Evolutionary conservation across 1,140 invertebrate genomes (phyloP), one percentile per base, ranked within the genome.

Genomic region (Leptonema lineaticorne): DNA sequence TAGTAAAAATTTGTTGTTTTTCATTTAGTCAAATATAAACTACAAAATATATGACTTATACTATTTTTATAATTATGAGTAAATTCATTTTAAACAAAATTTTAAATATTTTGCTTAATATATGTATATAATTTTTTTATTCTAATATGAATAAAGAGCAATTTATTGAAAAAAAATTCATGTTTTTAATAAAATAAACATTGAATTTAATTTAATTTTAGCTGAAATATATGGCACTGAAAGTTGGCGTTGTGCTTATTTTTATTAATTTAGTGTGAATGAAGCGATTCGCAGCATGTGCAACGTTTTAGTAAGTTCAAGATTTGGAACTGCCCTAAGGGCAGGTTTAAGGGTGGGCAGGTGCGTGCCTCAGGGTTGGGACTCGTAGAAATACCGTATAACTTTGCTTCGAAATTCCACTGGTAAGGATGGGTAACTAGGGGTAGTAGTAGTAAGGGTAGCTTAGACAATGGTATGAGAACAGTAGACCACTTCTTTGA

Each of bases 401-500:
- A 7, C 41, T 9, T 9, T 8, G n/a, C n/a, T n/a, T n/a, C 16
- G 16, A 9, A 46, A 46, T 7, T 16, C 16, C 41, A 9, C 16
- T 9, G 8, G 18, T 9, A 18, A 4, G 46, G 46, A 4, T 16
- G 4, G 29, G 8, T 14, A n/a, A 11, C 16, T 11, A 11, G 14
- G 2, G 11, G 59, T 33, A 6, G 2, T 4, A 28, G 16, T 58
- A 28, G 56, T 1, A 14, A 9, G 6, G 56, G 26, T n/a, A 33
- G 50, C 9, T 2, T 11, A 16, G 11, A 2, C 11, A 7, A 24
- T 6, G 57, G 53, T 2, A 14, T 9, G 1, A 16, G n/a, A 6
- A 6, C 14, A 5, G 28, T 11, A 33, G 59, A 62, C 59, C 59
- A 62, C 59, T 62, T 62, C 59, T 62, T 62, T 62, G 59, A 62